phyloP scores from a whole-genome alignment of 2,113 vertebrate species.

The Labrus mixtus region DNA sequence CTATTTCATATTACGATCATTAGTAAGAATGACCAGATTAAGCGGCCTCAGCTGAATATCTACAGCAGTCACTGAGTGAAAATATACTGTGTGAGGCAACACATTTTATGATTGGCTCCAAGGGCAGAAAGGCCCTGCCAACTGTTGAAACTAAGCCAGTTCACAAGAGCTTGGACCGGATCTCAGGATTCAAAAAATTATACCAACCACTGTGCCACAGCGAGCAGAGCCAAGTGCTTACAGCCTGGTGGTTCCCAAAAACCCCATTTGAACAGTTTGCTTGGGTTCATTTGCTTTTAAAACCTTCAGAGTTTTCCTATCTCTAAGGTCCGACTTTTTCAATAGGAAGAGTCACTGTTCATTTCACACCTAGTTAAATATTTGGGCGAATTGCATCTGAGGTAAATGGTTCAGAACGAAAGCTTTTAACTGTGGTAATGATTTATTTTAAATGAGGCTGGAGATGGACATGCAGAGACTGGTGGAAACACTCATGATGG shows the following conservation, averaged over 20 bases:
- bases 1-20: slow-evolving; percentile 40
- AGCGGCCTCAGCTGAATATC: slow-evolving; percentile 38
- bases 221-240: slow-evolving; percentile 45
- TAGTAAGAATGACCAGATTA: slow-evolving; percentile 56
- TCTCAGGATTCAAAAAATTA: slow-evolving; percentile 60
- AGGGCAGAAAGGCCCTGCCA: slow-evolving; percentile 49
- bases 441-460: slow-evolving; percentile 55
- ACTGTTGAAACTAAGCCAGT: slow-evolving; percentile 58
- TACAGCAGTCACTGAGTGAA: slow-evolving; percentile 33
- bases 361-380: slow-evolving; percentile 82
- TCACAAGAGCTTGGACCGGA: slow-evolving; percentile 63
- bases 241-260: slow-evolving; percentile 48
- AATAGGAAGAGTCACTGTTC: slow-evolving; percentile 63
- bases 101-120: slow-evolving; percentile 54
- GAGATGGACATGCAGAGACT: slow-evolving; percentile 35
- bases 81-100: slow-evolving; percentile 48
- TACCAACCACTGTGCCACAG: slow-evolving; percentile 55
- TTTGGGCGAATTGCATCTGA: slow-evolving; percentile 58
- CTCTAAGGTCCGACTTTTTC: slow-evolving; percentile 46
- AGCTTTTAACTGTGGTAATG: slow-evolving; percentile 56
- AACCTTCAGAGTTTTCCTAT: slow-evolving; percentile 51
- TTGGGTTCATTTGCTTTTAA: slow-evolving; percentile 30
- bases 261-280: slow-evolving; percentile 49
- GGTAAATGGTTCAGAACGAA: slow-evolving; percentile 67
- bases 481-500: slow-evolving; percentile 41